Evolutionary conservation across 2,113 vertebrate genomes (phyloP), one percentile per base, ranked within the genome.

Genomic region (Gnathonemus longibarbis): DNA sequence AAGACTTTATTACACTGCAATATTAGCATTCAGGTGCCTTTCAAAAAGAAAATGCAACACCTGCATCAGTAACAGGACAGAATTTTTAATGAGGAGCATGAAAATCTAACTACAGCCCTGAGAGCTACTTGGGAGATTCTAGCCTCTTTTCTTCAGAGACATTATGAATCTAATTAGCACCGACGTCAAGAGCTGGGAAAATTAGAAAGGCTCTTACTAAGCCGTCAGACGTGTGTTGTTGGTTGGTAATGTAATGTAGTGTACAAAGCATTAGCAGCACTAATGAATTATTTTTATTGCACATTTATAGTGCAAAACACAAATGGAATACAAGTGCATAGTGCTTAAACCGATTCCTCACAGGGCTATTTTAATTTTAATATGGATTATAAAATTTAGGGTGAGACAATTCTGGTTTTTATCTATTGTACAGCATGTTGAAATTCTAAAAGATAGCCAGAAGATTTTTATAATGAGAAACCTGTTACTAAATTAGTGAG

Each of bases 11-110:
- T 96, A 95, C 93, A 96, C 95, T 91, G 91, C 89, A 90, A 74
- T 93, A 95, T 97, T 96, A 96, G 95, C 95, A 97, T 95, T 97
- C 95, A 96, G 93, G 94, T 95, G 93, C 94, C 95, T 94, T 96
- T 96, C 95, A 70, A 96, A 91, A 92, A 92, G 85, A 90, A 90
- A 93, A 94, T 93, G 92, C 94, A 93, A 93, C 95, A 96, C 95
- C 95, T 96, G 92, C 93, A 95, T 95, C 94, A 94, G 91, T 95
- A 96, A 95, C 93, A 94, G 96, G 95, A 93, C 93, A 92, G 91
- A 94, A 94, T 96, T 95, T 95, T 92, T 92, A 91, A 93, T 84
- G 83, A 93, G 91, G 92, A 93, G 90, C 89, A 90, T 90, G 90
- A 49, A 91, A 94, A 95, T 96, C 94, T 96, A 93, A 95, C 94